Evolutionary conservation across 2,888 invertebrate species (phyloP).

Genomic region (Geophilus truncorum): DNA sequence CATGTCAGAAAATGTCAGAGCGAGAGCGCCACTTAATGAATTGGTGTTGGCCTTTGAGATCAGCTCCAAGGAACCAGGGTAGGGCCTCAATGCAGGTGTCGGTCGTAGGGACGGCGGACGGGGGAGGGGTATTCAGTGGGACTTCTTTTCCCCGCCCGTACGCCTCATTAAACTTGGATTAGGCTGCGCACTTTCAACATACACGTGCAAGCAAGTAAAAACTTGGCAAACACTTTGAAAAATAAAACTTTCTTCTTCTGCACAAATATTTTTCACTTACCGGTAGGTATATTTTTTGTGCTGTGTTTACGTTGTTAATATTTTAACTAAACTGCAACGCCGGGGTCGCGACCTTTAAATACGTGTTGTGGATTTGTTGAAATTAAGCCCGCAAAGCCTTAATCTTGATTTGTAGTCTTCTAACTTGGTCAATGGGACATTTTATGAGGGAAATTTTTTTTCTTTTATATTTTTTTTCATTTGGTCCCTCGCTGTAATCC

Average conservation of each 20-base stretch:
- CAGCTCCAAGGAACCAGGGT: constrained; percentile 24
- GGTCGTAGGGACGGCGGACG: not conserved
- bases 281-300: too few species aligned
- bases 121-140: not conserved
- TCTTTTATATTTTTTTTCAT: not conserved
- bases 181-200: constrained; percentile 9
- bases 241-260: not conserved
- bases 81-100: constrained; percentile 25
- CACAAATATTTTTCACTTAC: too few species aligned
- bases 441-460: not conserved
- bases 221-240: constrained; percentile 10
- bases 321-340: too few species aligned
- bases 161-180: constrained; percentile 27
- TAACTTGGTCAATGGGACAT: not conserved
- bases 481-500: not conserved
- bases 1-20: constrained; percentile 27
- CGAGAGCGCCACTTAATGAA: constrained; percentile 27
- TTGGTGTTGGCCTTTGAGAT: constrained; percentile 27
- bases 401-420: not conserved
- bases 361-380: constrained; percentile 5
- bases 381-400: not conserved
- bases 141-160: constrained; percentile 27
- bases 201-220: not conserved
- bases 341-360: not conserved
- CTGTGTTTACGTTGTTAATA: too few species aligned